A percentile compares a stretch with the other conserved stretches of the same genome.
Evolutionary conservation across 2,888 invertebrate species (phyloP).

Genomic region (Augiades crinisus): DNA sequence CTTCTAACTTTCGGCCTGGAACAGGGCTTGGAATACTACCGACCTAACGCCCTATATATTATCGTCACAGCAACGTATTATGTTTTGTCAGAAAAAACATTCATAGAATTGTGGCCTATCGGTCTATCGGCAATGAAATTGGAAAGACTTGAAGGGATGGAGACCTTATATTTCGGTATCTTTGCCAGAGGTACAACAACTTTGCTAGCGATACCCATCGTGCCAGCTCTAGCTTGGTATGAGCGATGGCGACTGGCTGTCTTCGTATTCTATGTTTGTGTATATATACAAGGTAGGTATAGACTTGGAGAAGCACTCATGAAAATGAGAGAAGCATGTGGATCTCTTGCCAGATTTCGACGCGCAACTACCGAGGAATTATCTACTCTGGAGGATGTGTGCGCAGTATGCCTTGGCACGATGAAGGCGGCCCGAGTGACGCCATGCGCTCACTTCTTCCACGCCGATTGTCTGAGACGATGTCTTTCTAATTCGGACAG

Average conservation of each 20-base stretch:
- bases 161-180: slow-evolving; percentile 85
- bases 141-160: slow-evolving; percentile 86
- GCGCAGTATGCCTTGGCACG: slow-evolving; percentile 87
- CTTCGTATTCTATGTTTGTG: slow-evolving; percentile 83
- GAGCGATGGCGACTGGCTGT: slow-evolving; percentile 82
- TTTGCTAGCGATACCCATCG: slow-evolving; percentile 77
- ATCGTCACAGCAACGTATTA: slow-evolving; percentile 86
- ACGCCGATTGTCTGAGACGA: slow-evolving; percentile 87
- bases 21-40: slow-evolving; percentile 88
- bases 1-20: slow-evolving; percentile 88
- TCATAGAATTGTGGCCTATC: slow-evolving; percentile 84
- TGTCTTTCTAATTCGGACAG: slow-evolving; percentile 86
- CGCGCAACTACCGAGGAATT: slow-evolving; percentile 85
- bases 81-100: slow-evolving; percentile 86
- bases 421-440: slow-evolving; percentile 88
- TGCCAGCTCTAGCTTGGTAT: slow-evolving; percentile 77
- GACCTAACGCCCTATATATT: slow-evolving; percentile 85
- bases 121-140: slow-evolving; percentile 81
- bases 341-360: slow-evolving; percentile 82
- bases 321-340: slow-evolving; percentile 81
- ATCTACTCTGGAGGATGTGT: slow-evolving; percentile 86
- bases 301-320: slow-evolving; percentile 78
- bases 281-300: slow-evolving; percentile 84
- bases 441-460: slow-evolving; percentile 90
- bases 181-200: slow-evolving; percentile 83